Evolutionary conservation across 2,113 vertebrate species (phyloP).

Genomic region (Murina feae): DNA sequence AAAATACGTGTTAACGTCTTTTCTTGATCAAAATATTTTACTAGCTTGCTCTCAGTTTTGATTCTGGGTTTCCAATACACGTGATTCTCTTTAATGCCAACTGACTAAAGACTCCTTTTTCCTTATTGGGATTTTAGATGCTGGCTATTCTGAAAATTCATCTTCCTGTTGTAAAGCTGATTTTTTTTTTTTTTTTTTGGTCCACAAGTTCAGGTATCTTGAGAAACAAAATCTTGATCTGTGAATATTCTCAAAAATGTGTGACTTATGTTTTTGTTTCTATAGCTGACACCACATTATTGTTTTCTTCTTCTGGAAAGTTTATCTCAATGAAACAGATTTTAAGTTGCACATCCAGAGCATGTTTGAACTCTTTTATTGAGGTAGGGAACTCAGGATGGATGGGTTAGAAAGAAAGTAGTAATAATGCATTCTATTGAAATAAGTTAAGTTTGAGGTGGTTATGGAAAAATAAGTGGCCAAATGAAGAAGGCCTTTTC

Average conservation of each 20-base stretch:
- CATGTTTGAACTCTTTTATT: neutral
- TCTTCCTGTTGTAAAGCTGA: neutral
- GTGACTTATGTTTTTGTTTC: neutral
- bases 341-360: neutral
- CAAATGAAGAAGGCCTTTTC: neutral
- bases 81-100: neutral
- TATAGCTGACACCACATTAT: neutral
- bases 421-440: neutral
- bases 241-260: neutral
- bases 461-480: neutral
- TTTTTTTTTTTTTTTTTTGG: neutral
- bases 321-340: neutral
- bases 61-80: neutral
- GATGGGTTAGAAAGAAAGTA: neutral
- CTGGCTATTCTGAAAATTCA: neutral
- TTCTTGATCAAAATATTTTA: slow-evolving; percentile 13
- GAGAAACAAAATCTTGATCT: neutral
- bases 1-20: neutral
- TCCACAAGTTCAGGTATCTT: neutral
- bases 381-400: neutral
- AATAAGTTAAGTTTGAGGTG: neutral
- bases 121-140: neutral
- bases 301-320: neutral
- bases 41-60: neutral
- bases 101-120: neutral